Evolutionary conservation across 1,140 invertebrate genomes (phyloP), one percentile per base, ranked within the genome.

Genomic region (Hylaeus anthracinus): DNA sequence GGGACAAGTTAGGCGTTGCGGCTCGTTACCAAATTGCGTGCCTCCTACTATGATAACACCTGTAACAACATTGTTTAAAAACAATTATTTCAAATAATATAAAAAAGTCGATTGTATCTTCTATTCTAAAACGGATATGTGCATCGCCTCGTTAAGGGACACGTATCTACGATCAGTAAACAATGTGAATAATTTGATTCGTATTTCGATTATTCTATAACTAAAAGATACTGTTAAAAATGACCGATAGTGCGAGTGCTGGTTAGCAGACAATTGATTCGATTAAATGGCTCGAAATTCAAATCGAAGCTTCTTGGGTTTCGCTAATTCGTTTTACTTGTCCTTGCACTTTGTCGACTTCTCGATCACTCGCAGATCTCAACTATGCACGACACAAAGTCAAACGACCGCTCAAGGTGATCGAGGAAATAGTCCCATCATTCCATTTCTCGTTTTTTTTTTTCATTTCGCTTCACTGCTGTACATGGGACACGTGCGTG

Each of bases 1-100:
- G 0, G 95, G 95, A 84, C 95, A 96, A 0, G 82, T 90, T 61
- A 95, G 84, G 10, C 83, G 79, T 55, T 93, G 90, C 3, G 94
- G 88, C 1, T 93, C 90, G 0, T 93, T 92, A 48, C 94, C 94
- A 70, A 95, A 89, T 0, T 86, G 55, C 3, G 48, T 2, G 4
- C 2, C 26, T 12, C 75, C 66, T 45, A 91, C 3, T 12, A 89
- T 41, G 8, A 91, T 37, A 0, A 89, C 79, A 75, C 48, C 88
- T 83, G 81, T 56, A 77, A 77, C 61, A 43, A 2, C 15, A 60
- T 53, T 61, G 6, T 51, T 72, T 70, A 71, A 51, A 26, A 51
- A 61, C 12, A 63, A 53, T 41, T 12, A 48, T 64, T 55, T 45
- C 3, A 14, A 63, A 4, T 48, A 48, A 64, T 60, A 14, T 15